Conservation (phyloP, 2,888 invertebrate species). For the Melangyna quadrimaculata region DNA sequence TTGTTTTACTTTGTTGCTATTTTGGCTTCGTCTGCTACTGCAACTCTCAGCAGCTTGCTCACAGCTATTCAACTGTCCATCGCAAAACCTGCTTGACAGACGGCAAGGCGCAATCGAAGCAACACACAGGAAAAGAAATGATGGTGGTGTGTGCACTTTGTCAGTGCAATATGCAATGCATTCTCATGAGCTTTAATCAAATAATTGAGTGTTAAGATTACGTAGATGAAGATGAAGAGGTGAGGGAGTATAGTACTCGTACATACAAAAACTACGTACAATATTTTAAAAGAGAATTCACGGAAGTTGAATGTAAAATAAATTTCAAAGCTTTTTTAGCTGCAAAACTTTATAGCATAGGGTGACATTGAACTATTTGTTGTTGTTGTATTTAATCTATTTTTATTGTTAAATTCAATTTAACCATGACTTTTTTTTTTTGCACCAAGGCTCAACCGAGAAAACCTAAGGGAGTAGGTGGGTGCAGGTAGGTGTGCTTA, state of each 20-base stretch:
- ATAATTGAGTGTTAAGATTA: slow-evolving; percentile 13
- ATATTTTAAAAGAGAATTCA: slow-evolving; percentile 38
- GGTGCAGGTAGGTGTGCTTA: not conserved
- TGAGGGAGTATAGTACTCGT: not conserved
- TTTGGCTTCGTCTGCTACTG: slow-evolving; percentile 30
- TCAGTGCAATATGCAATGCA: slow-evolving; percentile 14
- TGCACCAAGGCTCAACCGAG: not conserved
- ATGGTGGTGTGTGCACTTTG: slow-evolving; percentile 30
- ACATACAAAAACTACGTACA: not conserved
- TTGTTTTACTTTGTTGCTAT: slow-evolving; percentile 41
- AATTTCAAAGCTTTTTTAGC: slow-evolving; percentile 40
- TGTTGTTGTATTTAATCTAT: slow-evolving; percentile 18
- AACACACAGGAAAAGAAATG: not conserved
- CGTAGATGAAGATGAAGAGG: not conserved
- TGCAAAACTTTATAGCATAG: slow-evolving; percentile 42
- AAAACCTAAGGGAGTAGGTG: not conserved
- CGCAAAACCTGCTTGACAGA: slow-evolving; percentile 5
- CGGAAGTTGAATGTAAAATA: slow-evolving; percentile 51
- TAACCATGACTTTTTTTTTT: slow-evolving; percentile 19
- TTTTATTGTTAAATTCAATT: slow-evolving; percentile 26
- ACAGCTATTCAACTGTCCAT: not conserved
- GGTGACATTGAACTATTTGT: slow-evolving; percentile 67
- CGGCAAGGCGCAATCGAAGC: not conserved
- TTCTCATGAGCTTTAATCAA: slow-evolving; percentile 46
- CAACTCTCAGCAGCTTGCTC: not conserved